A percentile compares a stretch with the other conserved stretches of the same genome.
These are phyloP conservation scores for Julus scandinavius DNA, from an alignment of 2,888 invertebrate species.

Conservation along the genomic window DNA sequence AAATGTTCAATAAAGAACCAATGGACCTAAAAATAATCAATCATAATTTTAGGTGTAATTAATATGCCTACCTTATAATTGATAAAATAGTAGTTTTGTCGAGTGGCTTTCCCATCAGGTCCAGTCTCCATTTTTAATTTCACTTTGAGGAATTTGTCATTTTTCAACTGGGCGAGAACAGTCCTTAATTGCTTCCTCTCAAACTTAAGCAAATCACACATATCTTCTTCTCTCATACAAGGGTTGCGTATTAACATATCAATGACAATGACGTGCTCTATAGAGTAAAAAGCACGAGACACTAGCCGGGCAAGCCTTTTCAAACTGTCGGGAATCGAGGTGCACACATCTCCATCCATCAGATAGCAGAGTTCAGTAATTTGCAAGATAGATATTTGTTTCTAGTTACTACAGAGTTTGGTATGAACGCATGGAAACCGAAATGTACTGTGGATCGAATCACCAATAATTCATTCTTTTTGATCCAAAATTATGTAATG, in stretches of 20 bases:
- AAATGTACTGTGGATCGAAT: too few relatives aligned
- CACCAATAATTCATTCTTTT: too few relatives aligned
- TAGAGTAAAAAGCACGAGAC: conserved; percentile 91
- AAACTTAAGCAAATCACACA: conserved; percentile 88
- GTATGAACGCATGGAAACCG: too few relatives aligned
- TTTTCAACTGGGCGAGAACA: conserved; percentile 84
- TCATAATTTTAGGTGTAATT: neutral
- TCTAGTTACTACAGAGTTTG: too few relatives aligned
- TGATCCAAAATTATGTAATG: too few relatives aligned
- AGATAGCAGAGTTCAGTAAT: too few relatives aligned
- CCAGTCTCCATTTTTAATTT: conserved; percentile 95
- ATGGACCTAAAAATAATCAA: neutral
- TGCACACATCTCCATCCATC: conserved; percentile 63
- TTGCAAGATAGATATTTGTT: too few relatives aligned
- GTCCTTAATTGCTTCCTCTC: conserved; percentile 93
- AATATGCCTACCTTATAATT: conserved; percentile 81
- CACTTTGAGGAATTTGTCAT: conserved; percentile 93
- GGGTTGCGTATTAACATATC: conserved; percentile 96
- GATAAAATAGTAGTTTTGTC: conserved; percentile 97
- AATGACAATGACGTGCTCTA: conserved; percentile 93
- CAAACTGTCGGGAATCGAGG: conserved; percentile 92
- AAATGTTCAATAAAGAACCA: too few relatives aligned
- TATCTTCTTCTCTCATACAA: conserved; percentile 74
- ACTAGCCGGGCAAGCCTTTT: conserved; percentile 89
- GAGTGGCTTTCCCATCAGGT: conserved; percentile 91